Conservation (phyloP, 2,797 vertebrate species). For the Melanotaenia nigrans region DNA sequence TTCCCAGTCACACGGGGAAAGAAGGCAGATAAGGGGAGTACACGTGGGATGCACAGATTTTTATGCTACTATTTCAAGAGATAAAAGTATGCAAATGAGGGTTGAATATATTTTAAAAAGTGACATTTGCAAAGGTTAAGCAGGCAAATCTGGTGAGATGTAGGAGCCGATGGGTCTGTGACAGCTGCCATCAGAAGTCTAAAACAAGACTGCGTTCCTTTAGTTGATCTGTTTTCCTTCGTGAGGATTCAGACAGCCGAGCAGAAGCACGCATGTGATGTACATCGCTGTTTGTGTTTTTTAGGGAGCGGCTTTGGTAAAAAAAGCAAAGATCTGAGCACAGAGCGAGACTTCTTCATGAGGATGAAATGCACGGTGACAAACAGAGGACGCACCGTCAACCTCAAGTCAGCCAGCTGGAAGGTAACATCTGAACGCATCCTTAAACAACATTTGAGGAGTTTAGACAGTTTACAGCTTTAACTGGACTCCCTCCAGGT, state of each 20-base stretch:
- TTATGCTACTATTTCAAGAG: background rate
- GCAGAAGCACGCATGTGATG: no score
- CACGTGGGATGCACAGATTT: background rate
- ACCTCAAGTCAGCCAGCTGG: constrained; percentile 98
- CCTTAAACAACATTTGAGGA: no score
- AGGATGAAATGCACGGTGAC: constrained; percentile 99
- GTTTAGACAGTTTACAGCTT: no score
- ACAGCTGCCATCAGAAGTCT: no score
- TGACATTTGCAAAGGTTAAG: background rate
- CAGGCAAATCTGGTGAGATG: no score
- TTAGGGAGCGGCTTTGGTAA: constrained; percentile 87
- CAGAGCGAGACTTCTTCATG: constrained; percentile 98
- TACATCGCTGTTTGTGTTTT: constrained; percentile 1
- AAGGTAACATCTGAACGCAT: constrained; percentile 82
- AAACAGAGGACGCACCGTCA: constrained; percentile 96
- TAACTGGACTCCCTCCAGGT: constrained; percentile 80
- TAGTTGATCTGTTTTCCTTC: background rate
- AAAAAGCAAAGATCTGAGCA: constrained; percentile 90
- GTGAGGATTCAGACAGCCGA: no score
- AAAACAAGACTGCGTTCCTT: no score
- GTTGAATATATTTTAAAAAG: background rate
- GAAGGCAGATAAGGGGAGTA: constrained; percentile 10
- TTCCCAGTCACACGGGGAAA: background rate
- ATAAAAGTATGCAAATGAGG: background rate
- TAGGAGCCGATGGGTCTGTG: background rate